Conservation (phyloP, 2,888 invertebrate species). For the Pocota personata region DNA sequence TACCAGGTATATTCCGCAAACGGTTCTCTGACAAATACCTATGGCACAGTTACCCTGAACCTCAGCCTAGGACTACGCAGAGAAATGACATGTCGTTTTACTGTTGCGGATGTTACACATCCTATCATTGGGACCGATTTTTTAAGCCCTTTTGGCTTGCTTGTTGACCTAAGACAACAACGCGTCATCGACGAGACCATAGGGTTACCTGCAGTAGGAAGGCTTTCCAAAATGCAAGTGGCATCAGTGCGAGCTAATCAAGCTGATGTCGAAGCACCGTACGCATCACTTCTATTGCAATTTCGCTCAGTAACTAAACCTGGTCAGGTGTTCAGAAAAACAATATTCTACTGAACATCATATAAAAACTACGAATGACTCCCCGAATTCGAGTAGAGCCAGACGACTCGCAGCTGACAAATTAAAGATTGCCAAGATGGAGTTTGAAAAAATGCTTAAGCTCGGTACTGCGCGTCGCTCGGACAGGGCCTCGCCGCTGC, state of each 20-base stretch:
- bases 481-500: neutral
- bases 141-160: constrained; percentile 21
- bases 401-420: constrained; percentile 7
- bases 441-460: neutral
- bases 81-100: neutral
- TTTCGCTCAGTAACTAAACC: too few species aligned
- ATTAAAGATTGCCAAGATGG: neutral
- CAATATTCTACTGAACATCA: constrained; percentile 17
- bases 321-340: too few species aligned
- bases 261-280: too few species aligned
- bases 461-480: constrained; percentile 3
- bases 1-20: constrained; percentile 21
- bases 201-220: too few species aligned
- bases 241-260: too few species aligned
- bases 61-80: constrained; percentile 3
- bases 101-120: constrained; percentile 8
- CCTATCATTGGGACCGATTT: too few species aligned
- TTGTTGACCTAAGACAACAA: constrained; percentile 9
- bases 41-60: too few species aligned
- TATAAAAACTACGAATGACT: constrained; percentile 14
- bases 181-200: constrained; percentile 6
- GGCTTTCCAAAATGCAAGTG: too few species aligned
- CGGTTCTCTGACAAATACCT: constrained; percentile 40
- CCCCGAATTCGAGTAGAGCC: constrained; percentile 2
- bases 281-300: too few species aligned